Base-by-base conservation (phyloP, 2,797 vertebrate genomes). In the Capromys pilorides region DNA sequence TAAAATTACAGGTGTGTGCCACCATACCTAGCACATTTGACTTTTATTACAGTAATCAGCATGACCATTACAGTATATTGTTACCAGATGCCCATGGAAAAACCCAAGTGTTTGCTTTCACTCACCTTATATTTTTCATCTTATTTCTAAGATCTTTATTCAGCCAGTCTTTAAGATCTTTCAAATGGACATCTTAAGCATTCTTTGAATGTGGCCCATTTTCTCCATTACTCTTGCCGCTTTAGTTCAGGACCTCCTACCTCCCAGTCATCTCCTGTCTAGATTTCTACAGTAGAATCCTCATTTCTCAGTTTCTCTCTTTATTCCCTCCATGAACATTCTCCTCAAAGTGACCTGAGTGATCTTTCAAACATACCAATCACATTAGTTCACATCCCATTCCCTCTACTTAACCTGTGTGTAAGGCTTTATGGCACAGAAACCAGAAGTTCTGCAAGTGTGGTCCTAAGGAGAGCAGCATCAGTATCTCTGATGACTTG, bases 281-380 rank as follows among this genome's bases (percentile, higher is more conserved):
- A 51, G 49, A 80, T 86, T 88, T 78, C 67, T 91, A 67, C 19
- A 45, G 51, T 51, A 83, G 51, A 64, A 89, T 93, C 33, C 28
- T 86, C 39, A 64, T 84, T 51, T 51, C 36, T 91, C 39, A 78
- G 7, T n/a, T 73, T 69, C 39, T 91, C 45, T 78, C 73, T 69
- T n/a, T 13, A 4, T 5, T 11, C 2, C 4, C 1, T 78, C 14
- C 57, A 49, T 16, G 69, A 39, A 6, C 16, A 41, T 93, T 87
- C 21, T 93, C 39, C 51, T 39, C 14, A 83, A 36, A 71, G 87
- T 78, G 78, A n/a, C 41, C 54, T 39, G 22, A 94, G 49, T 78
- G 33, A 90, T 39, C 67, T 94, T 97, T 96, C 49, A 81, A 82
- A 90, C 49, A 71, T 75, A 18, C 13, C 90, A 22, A 82, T 94